Evolutionary conservation across 2,888 invertebrate species (phyloP).

Genomic region (Panopea generosa): DNA sequence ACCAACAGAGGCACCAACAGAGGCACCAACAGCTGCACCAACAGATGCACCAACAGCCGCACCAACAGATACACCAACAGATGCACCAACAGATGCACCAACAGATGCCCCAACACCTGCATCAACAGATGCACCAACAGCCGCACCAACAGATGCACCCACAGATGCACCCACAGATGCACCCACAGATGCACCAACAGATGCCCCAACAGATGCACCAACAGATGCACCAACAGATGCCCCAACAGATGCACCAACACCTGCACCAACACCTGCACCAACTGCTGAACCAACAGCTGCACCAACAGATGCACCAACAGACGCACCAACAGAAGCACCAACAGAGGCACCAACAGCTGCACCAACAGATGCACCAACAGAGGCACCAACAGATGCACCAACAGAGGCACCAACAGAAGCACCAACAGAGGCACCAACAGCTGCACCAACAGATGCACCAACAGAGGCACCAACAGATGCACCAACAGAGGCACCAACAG

Average conservation of each 20-base stretch:
- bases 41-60: no score
- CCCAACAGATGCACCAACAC: background rate
- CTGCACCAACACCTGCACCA: background rate
- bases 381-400: background rate
- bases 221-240: background rate
- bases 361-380: background rate
- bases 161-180: background rate
- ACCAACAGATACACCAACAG: no score
- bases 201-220: no score
- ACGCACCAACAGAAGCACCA: background rate
- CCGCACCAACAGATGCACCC: background rate
- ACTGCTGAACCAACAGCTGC: background rate
- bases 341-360: background rate
- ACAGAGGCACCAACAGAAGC: background rate
- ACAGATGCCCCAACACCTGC: no score
- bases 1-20: no score
- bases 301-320: background rate
- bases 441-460: background rate
- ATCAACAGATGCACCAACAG: background rate
- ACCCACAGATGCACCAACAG: background rate
- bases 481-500: background rate
- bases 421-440: background rate
- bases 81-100: no score
- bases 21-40: no score
- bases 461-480: background rate